phyloP scores from a whole-genome alignment of 2,113 vertebrate species.

The Hiodon tergisus region DNA sequence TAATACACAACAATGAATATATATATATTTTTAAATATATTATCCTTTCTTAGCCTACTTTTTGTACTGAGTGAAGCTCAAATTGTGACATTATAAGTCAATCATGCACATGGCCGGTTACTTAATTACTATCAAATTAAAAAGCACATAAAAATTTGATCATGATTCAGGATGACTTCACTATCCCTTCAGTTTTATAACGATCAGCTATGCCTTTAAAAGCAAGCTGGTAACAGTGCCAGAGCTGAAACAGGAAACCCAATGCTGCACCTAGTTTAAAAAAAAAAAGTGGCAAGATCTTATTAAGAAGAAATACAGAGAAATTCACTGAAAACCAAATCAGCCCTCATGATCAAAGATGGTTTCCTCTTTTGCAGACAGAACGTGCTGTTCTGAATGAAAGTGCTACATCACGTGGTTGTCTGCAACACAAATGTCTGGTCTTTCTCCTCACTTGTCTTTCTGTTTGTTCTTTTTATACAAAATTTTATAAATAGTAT shows the following conservation, averaged over 20 bases:
- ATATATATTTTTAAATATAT: too few species aligned
- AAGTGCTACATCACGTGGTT: background rate
- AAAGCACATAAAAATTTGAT: too few species aligned
- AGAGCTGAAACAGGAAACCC: slow-evolving; percentile 41
- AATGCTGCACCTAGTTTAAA: slow-evolving; percentile 2
- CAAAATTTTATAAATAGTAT: too few species aligned
- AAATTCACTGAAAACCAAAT: slow-evolving; percentile 76
- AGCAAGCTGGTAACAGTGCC: background rate
- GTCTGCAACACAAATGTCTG: background rate
- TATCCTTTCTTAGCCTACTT: too few species aligned
- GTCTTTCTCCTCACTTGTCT: too few species aligned
- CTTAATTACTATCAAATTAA: too few species aligned
- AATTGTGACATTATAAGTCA: too few species aligned
- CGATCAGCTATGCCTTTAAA: background rate
- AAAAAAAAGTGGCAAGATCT: slow-evolving; percentile 41
- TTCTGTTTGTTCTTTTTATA: too few species aligned
- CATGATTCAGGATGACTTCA: too few species aligned
- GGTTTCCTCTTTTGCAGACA: slow-evolving; percentile 62
- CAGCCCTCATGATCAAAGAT: slow-evolving; percentile 48
- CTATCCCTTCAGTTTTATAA: background rate
- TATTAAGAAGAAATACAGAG: slow-evolving; percentile 22
- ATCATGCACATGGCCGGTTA: too few species aligned
- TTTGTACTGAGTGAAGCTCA: too few species aligned
- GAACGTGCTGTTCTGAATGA: slow-evolving; percentile 59
- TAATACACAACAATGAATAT: too few species aligned